Evolutionary conservation across 2,797 vertebrate genomes (phyloP).

Genomic region (Catharus ustulatus): DNA sequence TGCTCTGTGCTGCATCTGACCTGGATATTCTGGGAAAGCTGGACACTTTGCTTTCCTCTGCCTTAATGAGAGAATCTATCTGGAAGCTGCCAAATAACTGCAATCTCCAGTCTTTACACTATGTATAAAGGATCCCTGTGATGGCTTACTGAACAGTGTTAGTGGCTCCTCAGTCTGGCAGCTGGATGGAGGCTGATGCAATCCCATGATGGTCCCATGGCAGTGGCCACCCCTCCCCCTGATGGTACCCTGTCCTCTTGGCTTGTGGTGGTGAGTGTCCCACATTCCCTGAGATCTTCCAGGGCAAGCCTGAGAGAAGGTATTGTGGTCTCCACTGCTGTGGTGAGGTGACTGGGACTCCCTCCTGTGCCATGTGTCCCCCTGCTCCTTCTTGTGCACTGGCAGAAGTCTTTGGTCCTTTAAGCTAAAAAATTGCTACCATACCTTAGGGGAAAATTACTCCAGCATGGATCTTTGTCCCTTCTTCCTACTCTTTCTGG

Average conservation of each 20-base stretch:
- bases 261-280: not conserved
- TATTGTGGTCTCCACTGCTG: not conserved
- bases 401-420: not conserved
- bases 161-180: not conserved
- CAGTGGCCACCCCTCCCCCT: not conserved
- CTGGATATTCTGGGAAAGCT: not conserved
- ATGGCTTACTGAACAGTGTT: not conserved
- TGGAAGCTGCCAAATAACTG: not conserved
- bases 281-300: not conserved
- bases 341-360: not conserved
- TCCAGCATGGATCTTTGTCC: not conserved
- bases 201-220: no score
- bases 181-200: no score
- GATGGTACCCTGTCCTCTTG: not conserved
- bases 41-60: not conserved
- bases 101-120: not conserved
- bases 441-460: not conserved
- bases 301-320: not conserved
- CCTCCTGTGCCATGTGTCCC: rapidly evolving
- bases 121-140: not conserved
- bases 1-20: not conserved
- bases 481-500: not conserved
- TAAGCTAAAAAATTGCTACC: not conserved
- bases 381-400: rapidly evolving
- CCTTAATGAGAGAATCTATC: not conserved